Conservation (phyloP, 2,888 invertebrate species). For the Nowickia ferox region DNA sequence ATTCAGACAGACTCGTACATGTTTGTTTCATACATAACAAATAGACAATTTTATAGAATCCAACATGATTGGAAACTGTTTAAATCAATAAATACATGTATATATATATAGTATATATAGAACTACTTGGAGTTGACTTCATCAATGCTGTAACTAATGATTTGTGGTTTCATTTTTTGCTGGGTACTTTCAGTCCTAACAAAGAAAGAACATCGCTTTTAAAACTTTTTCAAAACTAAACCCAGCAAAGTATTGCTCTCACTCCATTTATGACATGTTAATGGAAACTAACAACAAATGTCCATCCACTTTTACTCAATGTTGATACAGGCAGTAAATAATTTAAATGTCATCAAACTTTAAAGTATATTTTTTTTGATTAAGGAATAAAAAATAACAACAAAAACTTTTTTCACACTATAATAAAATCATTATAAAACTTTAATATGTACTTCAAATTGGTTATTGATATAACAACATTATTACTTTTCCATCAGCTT, state of each 20-base stretch:
- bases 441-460: background rate
- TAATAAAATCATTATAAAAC: constrained; percentile 57
- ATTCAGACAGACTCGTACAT: too few relatives aligned
- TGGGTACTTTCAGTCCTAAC: too few relatives aligned
- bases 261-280: constrained; percentile 18
- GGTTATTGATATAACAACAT: background rate
- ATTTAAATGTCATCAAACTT: constrained; percentile 42
- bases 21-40: too few relatives aligned
- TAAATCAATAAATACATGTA: too few relatives aligned
- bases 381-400: constrained; percentile 5
- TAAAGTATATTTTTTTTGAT: background rate
- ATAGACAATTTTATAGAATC: too few relatives aligned
- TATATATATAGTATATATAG: too few relatives aligned
- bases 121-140: too few relatives aligned
- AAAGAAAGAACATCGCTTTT: too few relatives aligned
- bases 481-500: background rate
- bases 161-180: too few relatives aligned
- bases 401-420: constrained; percentile 31
- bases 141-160: too few relatives aligned
- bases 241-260: background rate
- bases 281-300: constrained; percentile 28
- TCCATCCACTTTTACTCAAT: background rate
- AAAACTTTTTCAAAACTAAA: background rate
- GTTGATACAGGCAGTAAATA: constrained; percentile 2
- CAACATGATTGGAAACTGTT: too few relatives aligned